These are phyloP conservation scores for Chamaea fasciata DNA, from an alignment of 2,113 vertebrate species.

Conservation along the genomic window DNA sequence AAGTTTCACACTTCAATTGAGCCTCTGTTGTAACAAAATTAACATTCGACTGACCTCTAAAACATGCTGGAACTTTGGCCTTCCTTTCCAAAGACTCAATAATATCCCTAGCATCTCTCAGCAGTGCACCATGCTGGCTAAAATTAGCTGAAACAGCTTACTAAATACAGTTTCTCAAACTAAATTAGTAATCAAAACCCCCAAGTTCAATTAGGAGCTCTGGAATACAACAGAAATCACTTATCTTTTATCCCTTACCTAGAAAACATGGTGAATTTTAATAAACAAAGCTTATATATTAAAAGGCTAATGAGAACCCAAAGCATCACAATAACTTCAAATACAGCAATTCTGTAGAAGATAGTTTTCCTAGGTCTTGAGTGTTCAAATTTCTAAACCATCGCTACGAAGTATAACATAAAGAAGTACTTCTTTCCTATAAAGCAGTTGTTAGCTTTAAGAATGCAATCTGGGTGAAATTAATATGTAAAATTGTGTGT, in stretches of 20 bases:
- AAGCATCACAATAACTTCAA: not conserved
- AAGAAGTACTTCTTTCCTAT: not conserved
- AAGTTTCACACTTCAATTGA: not conserved
- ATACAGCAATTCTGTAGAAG: not conserved
- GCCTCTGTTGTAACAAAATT: not conserved
- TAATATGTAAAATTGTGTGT: accelerated
- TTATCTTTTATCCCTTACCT: not conserved
- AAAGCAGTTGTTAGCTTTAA: not conserved
- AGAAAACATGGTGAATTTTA: not conserved
- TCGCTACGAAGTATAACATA: not conserved
- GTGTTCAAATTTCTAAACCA: not conserved
- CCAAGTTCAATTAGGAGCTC: not conserved
- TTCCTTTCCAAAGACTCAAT: not conserved
- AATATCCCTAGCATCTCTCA: not conserved
- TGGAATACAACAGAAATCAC: not conserved
- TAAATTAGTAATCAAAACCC: not conserved
- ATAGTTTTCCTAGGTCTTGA: not conserved
- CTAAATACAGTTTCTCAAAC: not conserved
- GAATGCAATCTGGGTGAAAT: not conserved
- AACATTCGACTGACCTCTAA: not conserved
- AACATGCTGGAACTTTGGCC: not conserved
- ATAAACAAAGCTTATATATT: not conserved
- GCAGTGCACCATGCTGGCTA: not conserved
- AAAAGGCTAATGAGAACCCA: not conserved
- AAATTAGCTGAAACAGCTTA: not conserved